phyloP scores from a whole-genome alignment of 2,888 invertebrate genomes.

The Brachypalpus laphriformis region DNA sequence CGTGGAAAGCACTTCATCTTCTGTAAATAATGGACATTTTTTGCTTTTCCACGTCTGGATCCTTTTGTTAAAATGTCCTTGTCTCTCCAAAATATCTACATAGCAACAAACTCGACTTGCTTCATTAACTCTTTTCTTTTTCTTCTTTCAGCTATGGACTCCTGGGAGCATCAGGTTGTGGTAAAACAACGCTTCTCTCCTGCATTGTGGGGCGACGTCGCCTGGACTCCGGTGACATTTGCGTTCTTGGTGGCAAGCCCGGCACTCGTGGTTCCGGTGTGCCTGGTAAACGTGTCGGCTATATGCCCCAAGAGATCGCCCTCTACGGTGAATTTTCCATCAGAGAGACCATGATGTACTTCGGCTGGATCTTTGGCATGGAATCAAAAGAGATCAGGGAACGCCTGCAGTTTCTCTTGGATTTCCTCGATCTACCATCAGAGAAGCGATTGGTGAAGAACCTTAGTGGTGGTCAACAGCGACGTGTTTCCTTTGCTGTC shows the following conservation, averaged over 20 bases:
- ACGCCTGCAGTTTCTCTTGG: slow-evolving; percentile 92
- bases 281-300: slow-evolving; percentile 97
- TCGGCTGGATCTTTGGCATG: slow-evolving; percentile 98
- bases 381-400: slow-evolving; percentile 90
- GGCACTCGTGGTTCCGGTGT: slow-evolving; percentile 95
- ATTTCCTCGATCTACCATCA: slow-evolving; percentile 95
- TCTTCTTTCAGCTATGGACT: slow-evolving; percentile 91
- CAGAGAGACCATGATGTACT: slow-evolving; percentile 97
- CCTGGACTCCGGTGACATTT: slow-evolving; percentile 93
- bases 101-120: no score
- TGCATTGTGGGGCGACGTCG: slow-evolving; percentile 95
- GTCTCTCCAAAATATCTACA: no score
- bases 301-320: slow-evolving; percentile 97
- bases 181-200: slow-evolving; percentile 96
- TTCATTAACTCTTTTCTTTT: background rate
- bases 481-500: slow-evolving; percentile 95
- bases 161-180: slow-evolving; percentile 97
- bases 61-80: no score
- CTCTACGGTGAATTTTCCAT: slow-evolving; percentile 96
- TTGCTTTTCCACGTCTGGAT: no score
- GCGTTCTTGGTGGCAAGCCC: slow-evolving; percentile 94
- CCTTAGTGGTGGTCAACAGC: slow-evolving; percentile 94
- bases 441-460: slow-evolving; percentile 91
- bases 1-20: no score
- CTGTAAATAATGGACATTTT: no score